Percentiles rank a stretch among this genome's conserved stretches.
Evolutionary conservation across 2,113 vertebrate genomes (phyloP).

Genomic region (Piaya cayana): DNA sequence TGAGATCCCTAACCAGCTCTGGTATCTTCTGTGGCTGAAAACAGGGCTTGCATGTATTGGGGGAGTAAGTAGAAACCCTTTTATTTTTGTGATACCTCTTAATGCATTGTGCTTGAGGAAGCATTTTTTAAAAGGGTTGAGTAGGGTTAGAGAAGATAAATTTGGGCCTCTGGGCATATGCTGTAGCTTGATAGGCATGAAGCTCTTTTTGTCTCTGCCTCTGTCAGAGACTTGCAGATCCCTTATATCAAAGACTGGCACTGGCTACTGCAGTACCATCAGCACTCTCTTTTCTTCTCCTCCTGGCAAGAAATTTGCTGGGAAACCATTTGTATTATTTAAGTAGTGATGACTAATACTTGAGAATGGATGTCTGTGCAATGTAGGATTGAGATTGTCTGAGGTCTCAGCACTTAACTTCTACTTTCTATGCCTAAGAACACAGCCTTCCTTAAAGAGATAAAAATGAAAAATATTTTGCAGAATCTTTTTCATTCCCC

Average conservation of each 20-base stretch:
- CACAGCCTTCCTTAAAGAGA: background rate
- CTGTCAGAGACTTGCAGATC: background rate
- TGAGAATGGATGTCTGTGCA: background rate
- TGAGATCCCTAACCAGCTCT: background rate
- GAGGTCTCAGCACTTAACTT: background rate
- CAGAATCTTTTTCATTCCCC: background rate
- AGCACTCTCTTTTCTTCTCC: background rate
- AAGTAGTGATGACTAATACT: background rate
- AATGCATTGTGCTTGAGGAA: slow-evolving; percentile 43
- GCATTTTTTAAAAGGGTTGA: background rate
- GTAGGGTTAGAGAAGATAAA: background rate
- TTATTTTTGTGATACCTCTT: slow-evolving; percentile 12
- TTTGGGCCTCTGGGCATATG: background rate
- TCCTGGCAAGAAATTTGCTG: slow-evolving; percentile 27
- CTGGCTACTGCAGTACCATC: background rate
- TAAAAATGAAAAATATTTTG: background rate
- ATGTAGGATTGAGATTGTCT: background rate
- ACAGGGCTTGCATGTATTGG: background rate
- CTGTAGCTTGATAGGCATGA: background rate
- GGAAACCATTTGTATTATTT: slow-evolving; percentile 39
- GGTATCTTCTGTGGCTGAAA: background rate
- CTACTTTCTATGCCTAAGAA: background rate
- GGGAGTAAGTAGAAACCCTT: background rate
- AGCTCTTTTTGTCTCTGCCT: background rate
- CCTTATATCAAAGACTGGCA: background rate